These are phyloP conservation scores for Drosophila subsilvestris DNA, from an alignment of 2,888 invertebrate genomes.

Conservation along the genomic window DNA sequence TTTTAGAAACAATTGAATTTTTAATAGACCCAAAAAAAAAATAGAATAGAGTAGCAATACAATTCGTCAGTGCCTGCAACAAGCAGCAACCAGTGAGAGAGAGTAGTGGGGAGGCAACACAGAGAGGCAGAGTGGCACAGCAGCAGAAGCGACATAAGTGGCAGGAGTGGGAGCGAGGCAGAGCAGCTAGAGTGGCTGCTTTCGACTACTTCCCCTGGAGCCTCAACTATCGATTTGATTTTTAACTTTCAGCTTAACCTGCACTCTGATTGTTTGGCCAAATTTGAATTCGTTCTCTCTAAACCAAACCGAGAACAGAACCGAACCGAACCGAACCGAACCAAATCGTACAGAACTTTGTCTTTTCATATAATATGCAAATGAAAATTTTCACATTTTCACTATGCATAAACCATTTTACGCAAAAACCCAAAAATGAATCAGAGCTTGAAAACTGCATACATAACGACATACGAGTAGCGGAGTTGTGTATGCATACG, in stretches of 20 bases:
- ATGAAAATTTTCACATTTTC: slow-evolving; percentile 35
- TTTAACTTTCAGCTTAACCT: slow-evolving; percentile 13
- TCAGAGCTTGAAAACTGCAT: neutral
- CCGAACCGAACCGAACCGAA: too few relatives aligned
- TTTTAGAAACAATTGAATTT: slow-evolving; percentile 66
- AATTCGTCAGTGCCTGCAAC: neutral
- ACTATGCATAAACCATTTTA: slow-evolving; percentile 15
- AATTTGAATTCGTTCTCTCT: slow-evolving; percentile 18
- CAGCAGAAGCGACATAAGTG: neutral
- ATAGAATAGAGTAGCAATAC: slow-evolving; percentile 34
- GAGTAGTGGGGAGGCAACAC: neutral
- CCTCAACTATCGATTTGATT: slow-evolving; percentile 46
- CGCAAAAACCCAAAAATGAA: slow-evolving; percentile 11
- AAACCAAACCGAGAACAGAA: neutral
- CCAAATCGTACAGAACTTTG: slow-evolving; percentile 15
- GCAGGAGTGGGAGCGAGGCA: neutral
- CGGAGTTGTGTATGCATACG: neutral
- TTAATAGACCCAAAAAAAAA: slow-evolving; percentile 59
- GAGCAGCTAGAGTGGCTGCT: neutral
- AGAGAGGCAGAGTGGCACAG: neutral
- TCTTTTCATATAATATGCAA: slow-evolving; percentile 51
- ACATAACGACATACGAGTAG: neutral
- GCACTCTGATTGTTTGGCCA: slow-evolving; percentile 17
- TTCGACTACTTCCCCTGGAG: neutral
- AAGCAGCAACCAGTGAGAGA: neutral